Conservation (phyloP, 1,140 invertebrate genomes). For the Hycleus cichorii region DNA sequence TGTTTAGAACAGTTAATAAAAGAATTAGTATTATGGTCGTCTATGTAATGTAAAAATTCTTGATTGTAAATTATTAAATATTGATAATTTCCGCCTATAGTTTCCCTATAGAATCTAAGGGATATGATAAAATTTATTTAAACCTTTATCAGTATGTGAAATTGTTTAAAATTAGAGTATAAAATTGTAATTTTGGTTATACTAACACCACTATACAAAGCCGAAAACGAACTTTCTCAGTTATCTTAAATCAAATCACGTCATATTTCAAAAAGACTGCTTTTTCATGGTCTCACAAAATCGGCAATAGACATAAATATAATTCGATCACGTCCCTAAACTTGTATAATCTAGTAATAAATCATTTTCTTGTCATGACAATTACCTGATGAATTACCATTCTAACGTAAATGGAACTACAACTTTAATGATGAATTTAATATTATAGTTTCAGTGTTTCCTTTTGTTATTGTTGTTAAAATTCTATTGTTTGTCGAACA, state of each 20-base stretch:
- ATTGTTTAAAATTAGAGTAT: too few species aligned
- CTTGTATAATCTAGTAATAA: slow-evolving; percentile 21
- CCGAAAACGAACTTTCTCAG: too few species aligned
- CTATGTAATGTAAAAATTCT: too few species aligned
- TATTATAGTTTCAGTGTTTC: background rate
- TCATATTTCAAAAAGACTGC: slow-evolving; percentile 15
- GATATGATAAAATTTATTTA: too few species aligned
- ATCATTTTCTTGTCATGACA: slow-evolving; percentile 18
- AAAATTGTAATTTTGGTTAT: too few species aligned
- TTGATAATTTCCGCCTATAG: too few species aligned
- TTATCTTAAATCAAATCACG: slow-evolving; percentile 17
- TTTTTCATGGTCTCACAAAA: slow-evolving; percentile 19
- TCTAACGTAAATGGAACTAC: background rate
- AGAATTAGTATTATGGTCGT: too few species aligned
- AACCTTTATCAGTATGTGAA: too few species aligned
- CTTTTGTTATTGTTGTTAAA: background rate
- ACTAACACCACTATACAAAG: too few species aligned
- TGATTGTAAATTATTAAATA: too few species aligned
- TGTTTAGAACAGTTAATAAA: too few species aligned
- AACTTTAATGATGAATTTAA: slow-evolving; percentile 18
- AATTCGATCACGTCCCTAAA: slow-evolving; percentile 8
- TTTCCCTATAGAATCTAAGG: too few species aligned
- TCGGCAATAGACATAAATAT: slow-evolving; percentile 4
- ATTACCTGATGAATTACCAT: slow-evolving; percentile 20
- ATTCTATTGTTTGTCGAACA: slow-evolving; percentile 11